Evolutionary conservation across 2,113 vertebrate genomes (phyloP).

Genomic region (Erpornis zantholeuca): DNA sequence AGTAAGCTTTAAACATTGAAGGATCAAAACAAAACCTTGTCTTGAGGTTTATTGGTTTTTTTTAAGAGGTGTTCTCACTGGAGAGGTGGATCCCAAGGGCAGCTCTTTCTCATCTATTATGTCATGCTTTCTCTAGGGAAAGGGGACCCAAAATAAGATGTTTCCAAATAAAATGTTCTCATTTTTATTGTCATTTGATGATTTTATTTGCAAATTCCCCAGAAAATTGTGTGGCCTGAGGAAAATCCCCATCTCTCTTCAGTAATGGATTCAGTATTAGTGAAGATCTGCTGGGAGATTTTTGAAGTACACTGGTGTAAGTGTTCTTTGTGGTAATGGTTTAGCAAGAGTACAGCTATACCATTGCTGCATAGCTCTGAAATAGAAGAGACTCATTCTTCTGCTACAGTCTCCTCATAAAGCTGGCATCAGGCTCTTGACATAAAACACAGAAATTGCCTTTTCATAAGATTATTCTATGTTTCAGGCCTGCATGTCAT

Average conservation of each 20-base stretch:
- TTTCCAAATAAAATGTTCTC: background rate
- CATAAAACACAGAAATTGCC: background rate
- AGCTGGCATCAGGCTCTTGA: background rate
- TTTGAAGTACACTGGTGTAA: background rate
- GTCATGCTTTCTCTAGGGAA: rapidly evolving
- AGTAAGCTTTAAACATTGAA: background rate
- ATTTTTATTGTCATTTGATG: background rate
- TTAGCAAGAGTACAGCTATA: background rate
- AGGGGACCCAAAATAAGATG: background rate
- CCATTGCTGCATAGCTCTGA: background rate
- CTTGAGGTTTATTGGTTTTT: background rate
- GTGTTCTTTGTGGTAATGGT: background rate
- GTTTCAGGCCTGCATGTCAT: background rate
- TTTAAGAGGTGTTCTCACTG: background rate
- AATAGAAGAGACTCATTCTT: background rate
- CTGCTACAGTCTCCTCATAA: background rate
- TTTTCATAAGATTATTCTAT: background rate
- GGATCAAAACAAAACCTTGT: background rate
- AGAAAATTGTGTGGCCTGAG: background rate
- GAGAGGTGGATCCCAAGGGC: background rate
- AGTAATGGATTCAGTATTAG: background rate
- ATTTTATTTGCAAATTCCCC: background rate
- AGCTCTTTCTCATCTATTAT: background rate
- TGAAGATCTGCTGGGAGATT: background rate
- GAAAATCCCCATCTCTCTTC: background rate